Conservation (phyloP, 2,113 vertebrate genomes). For the Sturnus vulgaris region DNA sequence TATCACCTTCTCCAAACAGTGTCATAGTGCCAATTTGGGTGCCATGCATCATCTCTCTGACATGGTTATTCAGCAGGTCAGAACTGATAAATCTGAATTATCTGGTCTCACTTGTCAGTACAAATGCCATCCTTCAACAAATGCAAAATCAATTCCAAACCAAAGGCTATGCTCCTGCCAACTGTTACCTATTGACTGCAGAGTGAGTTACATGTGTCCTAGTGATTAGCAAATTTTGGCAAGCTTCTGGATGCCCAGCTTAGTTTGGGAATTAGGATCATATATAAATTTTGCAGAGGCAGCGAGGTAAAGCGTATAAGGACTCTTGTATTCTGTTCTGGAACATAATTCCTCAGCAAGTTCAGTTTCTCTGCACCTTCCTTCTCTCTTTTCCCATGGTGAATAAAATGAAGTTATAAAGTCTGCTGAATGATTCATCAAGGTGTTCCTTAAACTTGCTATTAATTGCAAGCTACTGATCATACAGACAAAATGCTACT, state of each 20-base stretch:
- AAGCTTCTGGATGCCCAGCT: constrained; percentile 30
- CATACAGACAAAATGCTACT: neutral
- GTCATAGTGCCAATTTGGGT: neutral
- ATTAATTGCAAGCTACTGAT: neutral
- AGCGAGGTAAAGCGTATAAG: neutral
- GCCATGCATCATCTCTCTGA: constrained; percentile 2
- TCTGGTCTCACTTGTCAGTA: constrained; percentile 43
- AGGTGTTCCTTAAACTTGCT: neutral
- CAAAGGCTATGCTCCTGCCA: constrained; percentile 36
- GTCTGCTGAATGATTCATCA: neutral
- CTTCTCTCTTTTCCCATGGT: neutral
- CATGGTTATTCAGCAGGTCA: constrained; percentile 55
- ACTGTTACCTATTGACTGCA: constrained; percentile 10
- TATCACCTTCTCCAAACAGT: neutral
- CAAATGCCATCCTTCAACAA: constrained; percentile 45
- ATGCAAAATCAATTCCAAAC: constrained; percentile 63
- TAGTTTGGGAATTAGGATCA: constrained; percentile 46
- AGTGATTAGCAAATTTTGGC: constrained; percentile 31
- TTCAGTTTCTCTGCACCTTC: neutral
- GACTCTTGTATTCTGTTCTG: neutral
- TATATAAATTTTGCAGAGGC: neutral
- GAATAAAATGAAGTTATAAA: neutral
- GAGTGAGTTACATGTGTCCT: constrained; percentile 39
- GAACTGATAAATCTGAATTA: constrained; percentile 54
- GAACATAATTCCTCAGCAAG: neutral